Evolutionary conservation across 53 echinoderm and acorn worm species (phyloP).

Genomic region (Arbacia lixula): DNA sequence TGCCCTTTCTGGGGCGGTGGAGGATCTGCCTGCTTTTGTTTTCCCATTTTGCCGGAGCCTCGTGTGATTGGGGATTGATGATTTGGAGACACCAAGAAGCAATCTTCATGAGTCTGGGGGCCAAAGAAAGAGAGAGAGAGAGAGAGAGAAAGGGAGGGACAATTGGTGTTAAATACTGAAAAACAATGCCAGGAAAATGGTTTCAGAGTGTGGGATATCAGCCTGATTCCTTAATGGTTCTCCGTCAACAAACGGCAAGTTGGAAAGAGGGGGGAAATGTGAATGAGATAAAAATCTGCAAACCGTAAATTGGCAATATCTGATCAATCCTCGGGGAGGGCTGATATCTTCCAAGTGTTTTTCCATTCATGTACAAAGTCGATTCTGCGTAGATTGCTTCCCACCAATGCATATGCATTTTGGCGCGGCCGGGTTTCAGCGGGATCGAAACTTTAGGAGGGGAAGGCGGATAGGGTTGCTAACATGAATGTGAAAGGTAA

Average conservation of each 20-base stretch:
- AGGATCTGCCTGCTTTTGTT: no score
- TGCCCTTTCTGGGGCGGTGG: no score
- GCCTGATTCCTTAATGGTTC: conserved; percentile 48
- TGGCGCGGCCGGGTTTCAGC: conserved; percentile 44
- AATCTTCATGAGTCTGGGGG: no score
- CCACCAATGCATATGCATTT: conserved; percentile 35
- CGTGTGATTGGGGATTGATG: no score
- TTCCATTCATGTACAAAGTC: conserved; percentile 50
- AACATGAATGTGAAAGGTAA: conserved; percentile 53
- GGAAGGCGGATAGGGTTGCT: conserved; percentile 37
- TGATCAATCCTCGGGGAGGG: conserved; percentile 23
- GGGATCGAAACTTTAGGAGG: conserved; percentile 52
- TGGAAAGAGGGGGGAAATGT: conserved; percentile 10
- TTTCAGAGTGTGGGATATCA: conserved; percentile 36
- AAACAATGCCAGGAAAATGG: no score
- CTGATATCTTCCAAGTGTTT: conserved; percentile 40
- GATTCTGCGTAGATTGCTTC: conserved; percentile 26
- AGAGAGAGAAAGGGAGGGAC: no score
- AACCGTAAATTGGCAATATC: conserved; percentile 56
- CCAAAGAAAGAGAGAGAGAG: no score
- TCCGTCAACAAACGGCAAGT: conserved; percentile 10
- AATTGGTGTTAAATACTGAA: no score
- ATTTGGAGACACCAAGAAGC: no score
- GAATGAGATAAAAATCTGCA: conserved; percentile 51
- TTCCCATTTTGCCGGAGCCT: no score